Percentiles rank a stretch among this genome's conserved stretches.
Evolutionary conservation across 1,140 invertebrate genomes (phyloP).

Genomic region (Megalonaias nervosa): DNA sequence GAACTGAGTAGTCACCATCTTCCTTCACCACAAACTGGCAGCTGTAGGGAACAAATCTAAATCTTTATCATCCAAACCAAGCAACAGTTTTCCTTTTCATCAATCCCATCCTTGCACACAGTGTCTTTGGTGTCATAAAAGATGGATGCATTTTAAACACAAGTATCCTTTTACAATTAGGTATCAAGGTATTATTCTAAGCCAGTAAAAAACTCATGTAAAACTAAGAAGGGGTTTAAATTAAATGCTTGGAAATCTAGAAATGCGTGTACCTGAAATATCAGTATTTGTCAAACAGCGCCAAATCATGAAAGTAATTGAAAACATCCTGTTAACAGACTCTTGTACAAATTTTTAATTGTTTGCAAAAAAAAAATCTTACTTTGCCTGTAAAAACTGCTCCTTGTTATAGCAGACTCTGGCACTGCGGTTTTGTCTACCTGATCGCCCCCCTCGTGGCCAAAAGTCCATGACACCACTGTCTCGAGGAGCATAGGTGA

Average conservation of each 20-base stretch:
- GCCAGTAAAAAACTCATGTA: background rate
- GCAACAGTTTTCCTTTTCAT: background rate
- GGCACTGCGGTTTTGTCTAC: constrained; percentile 9
- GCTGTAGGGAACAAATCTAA: constrained; percentile 75
- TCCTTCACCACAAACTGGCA: constrained; percentile 95
- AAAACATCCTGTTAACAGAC: background rate
- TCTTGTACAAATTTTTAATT: background rate
- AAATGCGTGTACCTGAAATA: background rate
- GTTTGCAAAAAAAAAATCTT: constrained; percentile 56
- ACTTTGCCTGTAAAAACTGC: constrained; percentile 95
- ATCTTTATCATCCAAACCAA: background rate
- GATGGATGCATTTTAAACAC: background rate
- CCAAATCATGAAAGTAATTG: background rate
- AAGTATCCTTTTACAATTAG: background rate
- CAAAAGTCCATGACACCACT: constrained; percentile 57
- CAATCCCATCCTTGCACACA: background rate
- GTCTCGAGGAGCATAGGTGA: constrained; percentile 81
- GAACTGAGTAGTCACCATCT: constrained; percentile 83
- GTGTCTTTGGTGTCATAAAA: background rate
- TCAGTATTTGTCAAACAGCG: background rate
- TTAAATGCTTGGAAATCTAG: background rate
- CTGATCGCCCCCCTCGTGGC: constrained; percentile 20
- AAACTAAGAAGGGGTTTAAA: background rate
- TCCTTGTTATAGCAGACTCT: constrained; percentile 85
- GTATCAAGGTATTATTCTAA: background rate